Conservation (phyloP, 2,888 invertebrate genomes). For the Orthosia gracilis region DNA sequence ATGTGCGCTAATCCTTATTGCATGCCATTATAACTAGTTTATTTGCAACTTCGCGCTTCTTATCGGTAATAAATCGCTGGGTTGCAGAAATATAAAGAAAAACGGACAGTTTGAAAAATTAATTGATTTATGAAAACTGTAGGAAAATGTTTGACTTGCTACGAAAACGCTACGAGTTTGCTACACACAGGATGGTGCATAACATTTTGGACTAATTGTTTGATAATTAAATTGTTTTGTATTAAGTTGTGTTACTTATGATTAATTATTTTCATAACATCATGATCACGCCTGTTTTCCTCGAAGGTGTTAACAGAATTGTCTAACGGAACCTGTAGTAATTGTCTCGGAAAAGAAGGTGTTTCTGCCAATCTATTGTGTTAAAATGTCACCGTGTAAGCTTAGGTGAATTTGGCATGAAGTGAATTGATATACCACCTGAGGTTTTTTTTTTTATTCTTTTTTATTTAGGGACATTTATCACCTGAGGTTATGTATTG, state of each 20-base stretch:
- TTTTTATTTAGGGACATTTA: too few relatives aligned
- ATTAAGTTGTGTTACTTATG: background rate
- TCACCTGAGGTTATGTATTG: too few relatives aligned
- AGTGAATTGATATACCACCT: too few relatives aligned
- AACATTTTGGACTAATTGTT: background rate
- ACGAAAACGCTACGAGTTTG: slow-evolving; percentile 20
- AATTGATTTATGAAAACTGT: slow-evolving; percentile 16
- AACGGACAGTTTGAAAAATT: slow-evolving; percentile 20
- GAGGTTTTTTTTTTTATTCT: too few relatives aligned
- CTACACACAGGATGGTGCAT: slow-evolving; percentile 5
- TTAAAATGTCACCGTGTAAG: too few relatives aligned
- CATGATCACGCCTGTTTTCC: too few relatives aligned
- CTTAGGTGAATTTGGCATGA: too few relatives aligned
- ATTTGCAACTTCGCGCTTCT: slow-evolving; percentile 42
- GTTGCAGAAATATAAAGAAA: slow-evolving; percentile 27
- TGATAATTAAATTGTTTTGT: background rate
- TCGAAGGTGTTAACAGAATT: background rate
- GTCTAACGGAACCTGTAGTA: background rate
- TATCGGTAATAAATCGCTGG: slow-evolving; percentile 39
- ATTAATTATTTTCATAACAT: background rate
- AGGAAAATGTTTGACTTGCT: slow-evolving; percentile 7
- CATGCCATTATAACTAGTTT: slow-evolving; percentile 35
- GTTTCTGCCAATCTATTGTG: too few relatives aligned
- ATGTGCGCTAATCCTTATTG: slow-evolving; percentile 6
- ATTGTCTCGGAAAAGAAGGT: background rate